Evolutionary conservation across 2,888 invertebrate species (phyloP), one percentile per base, ranked within the genome.

Genomic region (Venustoraphidia nigricollis): DNA sequence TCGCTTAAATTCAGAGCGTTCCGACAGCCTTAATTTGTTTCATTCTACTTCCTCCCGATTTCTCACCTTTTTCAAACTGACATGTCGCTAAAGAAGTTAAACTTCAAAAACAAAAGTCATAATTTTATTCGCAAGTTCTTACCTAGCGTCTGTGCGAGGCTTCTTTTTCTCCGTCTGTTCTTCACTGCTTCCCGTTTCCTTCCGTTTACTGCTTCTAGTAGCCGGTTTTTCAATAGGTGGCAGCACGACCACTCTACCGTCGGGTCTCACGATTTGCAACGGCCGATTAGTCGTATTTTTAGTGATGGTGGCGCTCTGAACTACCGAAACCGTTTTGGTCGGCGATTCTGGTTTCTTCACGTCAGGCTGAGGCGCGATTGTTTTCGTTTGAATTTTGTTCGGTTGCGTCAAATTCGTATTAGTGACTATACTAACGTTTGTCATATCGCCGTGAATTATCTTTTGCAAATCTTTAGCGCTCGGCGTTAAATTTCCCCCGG

Each of bases 151-250:
- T 27, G 27, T 27, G 6, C 27, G 27, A 27, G 27, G 27, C 27
- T 27, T 27, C 27, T 27, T 27, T 27, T 27, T 27, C 27, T 27
- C 27, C 27, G 6, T 27, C 6, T 27, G 27, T 27, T 27, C 27
- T 27, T 27, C 27, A 42, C 40, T 50, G 52, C 37, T 39, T 1
- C 51, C 51, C 34, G 48, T 51, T 49, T 55, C 54, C 39, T 55
- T 58, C 51, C 61, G 63, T 60, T 83, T 81, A 14, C 86, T 83
- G 50, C 82, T 78, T 40, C 87, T 71, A 0, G 88, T 88, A 2
- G 87, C 82, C 9, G 88, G 88, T 17, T 87, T 81, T 65, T 87
- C 88, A 47, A 87, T 85, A 0, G 87, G 87, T 10, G 88, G 88
- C 52, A 88, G 66, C 0, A 82, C 83, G 46, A 87, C 82, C 38